Conservation (phyloP, 2,888 invertebrate species). For the Blera fallax region DNA sequence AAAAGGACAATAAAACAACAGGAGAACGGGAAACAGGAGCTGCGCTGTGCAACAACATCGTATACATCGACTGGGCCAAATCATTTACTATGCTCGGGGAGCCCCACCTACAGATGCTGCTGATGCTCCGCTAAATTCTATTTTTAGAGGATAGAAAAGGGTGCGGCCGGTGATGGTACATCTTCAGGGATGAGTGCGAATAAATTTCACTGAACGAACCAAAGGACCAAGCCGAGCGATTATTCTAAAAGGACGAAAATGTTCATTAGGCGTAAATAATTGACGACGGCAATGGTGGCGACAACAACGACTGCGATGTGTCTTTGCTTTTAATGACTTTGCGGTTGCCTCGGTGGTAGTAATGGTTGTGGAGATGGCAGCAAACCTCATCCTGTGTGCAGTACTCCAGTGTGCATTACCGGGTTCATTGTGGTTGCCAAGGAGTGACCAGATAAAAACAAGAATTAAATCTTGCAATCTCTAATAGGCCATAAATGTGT, state of each 20-base stretch:
- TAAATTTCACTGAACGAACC: conserved; percentile 60
- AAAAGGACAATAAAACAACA: conserved; percentile 47
- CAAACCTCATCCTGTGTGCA: background rate
- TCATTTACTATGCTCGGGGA: conserved; percentile 27
- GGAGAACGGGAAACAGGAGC: background rate
- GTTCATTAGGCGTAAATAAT: conserved; percentile 71
- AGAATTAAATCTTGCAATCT: conserved; percentile 55
- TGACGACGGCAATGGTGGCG: conserved; percentile 59
- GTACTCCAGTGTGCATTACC: conserved; percentile 9
- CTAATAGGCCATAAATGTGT: conserved; percentile 67
- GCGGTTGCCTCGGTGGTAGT: conserved; percentile 43
- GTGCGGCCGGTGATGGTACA: conserved; percentile 13
- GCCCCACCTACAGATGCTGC: background rate
- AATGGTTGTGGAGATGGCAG: conserved; percentile 11
- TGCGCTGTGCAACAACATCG: conserved; percentile 32
- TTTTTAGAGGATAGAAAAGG: conserved; percentile 41
- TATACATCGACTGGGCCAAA: conserved; percentile 28
- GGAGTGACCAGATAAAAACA: conserved; percentile 4
- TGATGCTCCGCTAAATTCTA: conserved; percentile 35
- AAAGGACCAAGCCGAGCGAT: conserved; percentile 67
- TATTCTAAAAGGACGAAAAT: conserved; percentile 72
- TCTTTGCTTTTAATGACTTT: conserved; percentile 72
- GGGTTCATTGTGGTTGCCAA: conserved; percentile 34
- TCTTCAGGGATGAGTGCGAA: conserved; percentile 48
- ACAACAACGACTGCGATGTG: conserved; percentile 69